phyloP scores from a whole-genome alignment of 2,888 invertebrate species.

The Priocnemis perturbator region DNA sequence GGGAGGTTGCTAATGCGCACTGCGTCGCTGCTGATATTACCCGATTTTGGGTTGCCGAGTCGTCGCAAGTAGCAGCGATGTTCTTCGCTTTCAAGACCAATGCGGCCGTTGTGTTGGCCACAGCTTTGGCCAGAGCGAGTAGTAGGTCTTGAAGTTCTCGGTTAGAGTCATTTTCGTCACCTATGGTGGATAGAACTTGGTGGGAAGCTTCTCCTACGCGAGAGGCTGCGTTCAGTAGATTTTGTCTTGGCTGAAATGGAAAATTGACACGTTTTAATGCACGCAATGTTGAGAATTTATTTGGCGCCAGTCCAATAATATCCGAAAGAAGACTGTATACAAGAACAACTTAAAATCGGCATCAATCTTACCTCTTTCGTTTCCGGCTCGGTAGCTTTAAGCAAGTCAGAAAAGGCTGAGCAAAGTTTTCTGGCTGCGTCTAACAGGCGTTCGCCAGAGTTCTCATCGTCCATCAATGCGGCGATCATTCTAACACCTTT shows the following conservation, averaged over 20 bases:
- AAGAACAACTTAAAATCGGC: no score
- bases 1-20: constrained; percentile 97
- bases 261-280: constrained; percentile 1
- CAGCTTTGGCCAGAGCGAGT: constrained; percentile 95
- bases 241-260: constrained; percentile 87
- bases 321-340: no score
- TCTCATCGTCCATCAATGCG: constrained; percentile 92
- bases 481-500: constrained; percentile 96
- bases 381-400: constrained; percentile 97
- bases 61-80: constrained; percentile 92
- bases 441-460: constrained; percentile 88
- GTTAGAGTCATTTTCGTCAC: constrained; percentile 91
- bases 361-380: constrained; percentile 83
- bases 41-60: constrained; percentile 87
- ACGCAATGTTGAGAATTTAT: no score
- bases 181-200: constrained; percentile 93
- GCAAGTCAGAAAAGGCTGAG: constrained; percentile 94
- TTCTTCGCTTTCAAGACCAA: constrained; percentile 97
- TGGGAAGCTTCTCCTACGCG: constrained; percentile 98
- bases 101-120: constrained; percentile 98
- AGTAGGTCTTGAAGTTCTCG: constrained; percentile 93
- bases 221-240: constrained; percentile 94
- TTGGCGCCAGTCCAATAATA: no score
- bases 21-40: constrained; percentile 98
- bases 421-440: constrained; percentile 95